Conservation (phyloP, 2,797 vertebrate species). For the Spondyliosoma cantharus region DNA sequence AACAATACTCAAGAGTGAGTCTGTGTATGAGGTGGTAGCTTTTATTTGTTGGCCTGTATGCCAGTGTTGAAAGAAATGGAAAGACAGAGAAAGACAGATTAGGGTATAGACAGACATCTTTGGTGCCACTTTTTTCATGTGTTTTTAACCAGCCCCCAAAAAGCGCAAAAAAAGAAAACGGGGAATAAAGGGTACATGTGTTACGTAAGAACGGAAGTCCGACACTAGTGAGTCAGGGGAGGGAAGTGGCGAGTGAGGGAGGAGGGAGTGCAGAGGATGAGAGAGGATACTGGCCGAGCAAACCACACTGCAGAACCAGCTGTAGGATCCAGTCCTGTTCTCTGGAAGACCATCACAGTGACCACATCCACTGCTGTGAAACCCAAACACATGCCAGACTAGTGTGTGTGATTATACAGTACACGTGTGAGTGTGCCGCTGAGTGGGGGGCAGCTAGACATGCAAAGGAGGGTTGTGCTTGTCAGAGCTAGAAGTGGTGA, state of each 20-base stretch:
- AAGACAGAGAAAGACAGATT: constrained; percentile 24
- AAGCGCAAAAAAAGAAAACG: constrained; percentile 27
- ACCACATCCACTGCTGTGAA: constrained; percentile 39
- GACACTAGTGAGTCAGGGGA: constrained; percentile 48
- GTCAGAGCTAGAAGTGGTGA: constrained; percentile 82
- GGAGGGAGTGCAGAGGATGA: constrained; percentile 65
- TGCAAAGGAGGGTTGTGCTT: constrained; percentile 63
- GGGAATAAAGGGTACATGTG: constrained; percentile 52
- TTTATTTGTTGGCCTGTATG: constrained; percentile 17
- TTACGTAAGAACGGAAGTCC: constrained; percentile 64
- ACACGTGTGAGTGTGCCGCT: constrained; percentile 2
- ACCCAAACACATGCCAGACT: constrained; percentile 35
- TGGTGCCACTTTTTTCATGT: constrained; percentile 25
- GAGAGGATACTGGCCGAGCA: constrained; percentile 48
- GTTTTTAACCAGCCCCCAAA: constrained; percentile 39
- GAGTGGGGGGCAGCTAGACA: constrained; percentile 42
- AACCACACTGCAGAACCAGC: constrained; percentile 66
- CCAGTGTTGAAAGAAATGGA: background rate
- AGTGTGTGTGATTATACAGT: constrained; percentile 21
- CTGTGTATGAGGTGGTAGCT: background rate
- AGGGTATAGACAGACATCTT: constrained; percentile 27
- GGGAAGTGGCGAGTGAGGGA: constrained; percentile 9
- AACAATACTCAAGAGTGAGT: background rate
- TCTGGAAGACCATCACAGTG: constrained; percentile 46
- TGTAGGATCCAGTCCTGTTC: constrained; percentile 39